Percentiles rank a stretch among this genome's conserved stretches.
phyloP scores from a whole-genome alignment of 1,140 invertebrate species.

The Drosophila sulfurigaster region DNA sequence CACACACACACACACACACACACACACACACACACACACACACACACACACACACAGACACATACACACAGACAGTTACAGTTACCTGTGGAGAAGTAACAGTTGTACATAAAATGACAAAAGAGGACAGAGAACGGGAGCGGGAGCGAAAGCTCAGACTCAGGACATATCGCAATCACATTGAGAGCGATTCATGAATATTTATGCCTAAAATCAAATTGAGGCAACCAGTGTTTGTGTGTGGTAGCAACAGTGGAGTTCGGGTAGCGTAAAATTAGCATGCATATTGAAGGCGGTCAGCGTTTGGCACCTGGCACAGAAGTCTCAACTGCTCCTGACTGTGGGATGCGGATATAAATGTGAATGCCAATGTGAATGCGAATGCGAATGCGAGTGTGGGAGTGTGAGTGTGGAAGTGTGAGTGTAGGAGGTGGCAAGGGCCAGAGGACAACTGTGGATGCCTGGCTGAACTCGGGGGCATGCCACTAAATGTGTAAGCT shows the following conservation, averaged over 20 bases:
- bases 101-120: background rate
- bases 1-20: background rate
- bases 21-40: background rate
- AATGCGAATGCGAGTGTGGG: background rate
- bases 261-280: slow-evolving; percentile 40
- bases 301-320: slow-evolving; percentile 35
- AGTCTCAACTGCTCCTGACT: slow-evolving; percentile 7
- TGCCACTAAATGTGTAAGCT: slow-evolving; percentile 42
- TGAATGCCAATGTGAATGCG: background rate
- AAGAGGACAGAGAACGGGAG: background rate
- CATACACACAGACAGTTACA: background rate
- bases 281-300: slow-evolving; percentile 55
- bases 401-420: slow-evolving; percentile 5
- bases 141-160: background rate
- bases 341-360: slow-evolving; percentile 3
- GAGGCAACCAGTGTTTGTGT: slow-evolving; percentile 19
- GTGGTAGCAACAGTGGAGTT: background rate
- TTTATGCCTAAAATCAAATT: slow-evolving; percentile 58
- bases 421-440: background rate
- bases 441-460: slow-evolving; percentile 5
- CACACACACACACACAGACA: too few species aligned
- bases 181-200: slow-evolving; percentile 52
- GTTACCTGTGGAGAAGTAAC: background rate
- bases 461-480: background rate
- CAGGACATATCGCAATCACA: slow-evolving; percentile 44